Evolutionary conservation across 2,113 vertebrate species (phyloP), one percentile per base, ranked within the genome.

Genomic region (Octodon degus): DNA sequence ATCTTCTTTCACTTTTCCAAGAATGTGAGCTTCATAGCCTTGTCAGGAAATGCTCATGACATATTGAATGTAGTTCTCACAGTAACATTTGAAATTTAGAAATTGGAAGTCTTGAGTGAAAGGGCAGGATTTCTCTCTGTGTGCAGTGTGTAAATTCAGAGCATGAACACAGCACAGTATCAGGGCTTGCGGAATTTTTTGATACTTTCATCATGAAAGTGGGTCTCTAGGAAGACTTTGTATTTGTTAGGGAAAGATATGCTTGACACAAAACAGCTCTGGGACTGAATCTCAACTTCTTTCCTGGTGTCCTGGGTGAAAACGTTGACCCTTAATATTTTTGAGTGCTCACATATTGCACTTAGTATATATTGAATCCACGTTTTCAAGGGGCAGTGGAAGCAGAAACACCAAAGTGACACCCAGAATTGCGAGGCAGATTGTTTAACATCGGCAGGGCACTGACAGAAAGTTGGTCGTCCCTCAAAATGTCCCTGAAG

Each of bases 81-180:
- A 19, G 13, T 13, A 47, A 34, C 12, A 2, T 25, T 34, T 62
- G 65, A 37, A 34, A 58, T 67, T 27, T 24, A 50, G 37, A 80
- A 86, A 50, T 30, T 40, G 47, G 62, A 30, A 9, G 4, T n/a
- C 67, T 24, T 53, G 20, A 4, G 8, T 40, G 32, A 12, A 79
- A 85, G 20, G 14, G 43, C 10, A 19, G 12, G 4, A 63, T n/a
- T 72, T 72, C 84, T 53, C 2, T 0, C 25, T 1, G 14, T 14
- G 1, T 37, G 24, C 40, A 80, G 3, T 62, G 50, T 70, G 16
- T 43, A 30, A 55, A 84, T 53, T 70, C 30, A 43, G 16, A 5
- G 16, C 6, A 43, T 27, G 5, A 24, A 19, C 2, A 3, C 77
- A 25, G 20, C 20, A 37, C 27, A 65, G 43, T 2, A 3, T 0